Percentiles rank a stretch among this genome's conserved stretches.
phyloP scores from a whole-genome alignment of 37 sponge, comb jelly and placozoan genomes.

The Halisarca cf. caerulea region DNA sequence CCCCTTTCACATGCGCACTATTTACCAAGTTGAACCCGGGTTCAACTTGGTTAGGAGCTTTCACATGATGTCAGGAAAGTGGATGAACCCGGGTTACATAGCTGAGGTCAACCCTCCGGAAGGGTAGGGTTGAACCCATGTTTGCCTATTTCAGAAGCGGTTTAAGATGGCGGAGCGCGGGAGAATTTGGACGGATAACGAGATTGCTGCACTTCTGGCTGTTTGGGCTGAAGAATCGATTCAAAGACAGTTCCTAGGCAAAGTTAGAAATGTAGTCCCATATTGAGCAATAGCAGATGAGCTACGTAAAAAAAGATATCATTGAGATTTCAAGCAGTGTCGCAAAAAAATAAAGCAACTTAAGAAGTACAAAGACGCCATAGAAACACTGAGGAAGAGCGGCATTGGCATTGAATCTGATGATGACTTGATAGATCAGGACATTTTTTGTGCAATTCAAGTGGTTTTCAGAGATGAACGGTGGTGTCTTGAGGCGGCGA shows the following conservation, averaged over 20 bases:
- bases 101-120: not conserved
- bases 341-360: slow-evolving; percentile 14
- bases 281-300: not conserved
- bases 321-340: slow-evolving; percentile 11
- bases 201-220: slow-evolving; percentile 17
- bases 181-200: slow-evolving; percentile 11
- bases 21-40: not conserved
- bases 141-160: not conserved
- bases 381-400: slow-evolving; percentile 7
- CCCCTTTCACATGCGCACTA: slow-evolving; percentile 6
- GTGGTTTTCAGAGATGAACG: not conserved
- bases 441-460: not conserved
- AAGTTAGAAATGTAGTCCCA: not conserved
- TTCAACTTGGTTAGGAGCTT: not conserved
- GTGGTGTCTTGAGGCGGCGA: not conserved
- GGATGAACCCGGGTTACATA: slow-evolving; percentile 25
- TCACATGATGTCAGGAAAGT: not conserved
- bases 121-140: not conserved
- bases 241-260: not conserved
- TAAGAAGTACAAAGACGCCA: slow-evolving; percentile 24
- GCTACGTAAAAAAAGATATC: not conserved
- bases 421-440: not conserved
- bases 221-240: slow-evolving; percentile 6
- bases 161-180: slow-evolving; percentile 23
- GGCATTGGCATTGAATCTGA: slow-evolving; percentile 15